Evolutionary conservation across 2,888 invertebrate genomes (phyloP).

Genomic region (Auanema sp.): DNA sequence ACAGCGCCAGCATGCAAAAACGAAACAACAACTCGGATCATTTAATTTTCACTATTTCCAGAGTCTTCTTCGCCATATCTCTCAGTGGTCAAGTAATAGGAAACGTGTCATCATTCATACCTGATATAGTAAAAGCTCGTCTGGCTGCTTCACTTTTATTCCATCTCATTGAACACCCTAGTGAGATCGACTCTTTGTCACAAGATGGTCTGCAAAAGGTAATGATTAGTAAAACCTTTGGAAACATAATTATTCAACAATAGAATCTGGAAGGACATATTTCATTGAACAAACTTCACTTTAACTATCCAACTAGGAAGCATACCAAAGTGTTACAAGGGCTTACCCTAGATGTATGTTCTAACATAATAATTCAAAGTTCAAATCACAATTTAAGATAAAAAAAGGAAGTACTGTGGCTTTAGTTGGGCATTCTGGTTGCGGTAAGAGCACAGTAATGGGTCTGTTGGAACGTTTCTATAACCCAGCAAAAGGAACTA

Average conservation of each 20-base stretch:
- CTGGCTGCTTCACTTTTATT: slow-evolving; percentile 66
- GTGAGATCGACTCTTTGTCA: slow-evolving; percentile 64
- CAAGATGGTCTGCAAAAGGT: slow-evolving; percentile 41
- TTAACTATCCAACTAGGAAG: slow-evolving; percentile 66
- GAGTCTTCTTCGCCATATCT: slow-evolving; percentile 70
- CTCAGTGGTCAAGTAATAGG: slow-evolving; percentile 68
- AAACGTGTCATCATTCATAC: slow-evolving; percentile 66
- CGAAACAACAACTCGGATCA: neutral
- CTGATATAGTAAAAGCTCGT: slow-evolving; percentile 67
- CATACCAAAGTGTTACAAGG: slow-evolving; percentile 64
- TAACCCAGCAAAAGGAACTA: slow-evolving; percentile 74
- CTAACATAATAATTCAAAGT: neutral
- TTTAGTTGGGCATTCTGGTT: slow-evolving; percentile 60
- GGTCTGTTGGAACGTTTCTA: slow-evolving; percentile 79
- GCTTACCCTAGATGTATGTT: slow-evolving; percentile 56
- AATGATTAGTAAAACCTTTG: neutral
- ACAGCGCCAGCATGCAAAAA: neutral
- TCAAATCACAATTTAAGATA: slow-evolving; percentile 23
- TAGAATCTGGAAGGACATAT: slow-evolving; percentile 64
- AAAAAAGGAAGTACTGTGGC: slow-evolving; percentile 57
- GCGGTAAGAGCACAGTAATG: slow-evolving; percentile 66
- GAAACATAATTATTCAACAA: neutral
- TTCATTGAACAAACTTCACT: slow-evolving; percentile 63
- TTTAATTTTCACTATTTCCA: slow-evolving; percentile 44
- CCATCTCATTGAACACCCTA: slow-evolving; percentile 64